These are phyloP conservation scores for Drosophila lacteicornis DNA, from an alignment of 1,140 invertebrate species.

Conservation along the genomic window DNA sequence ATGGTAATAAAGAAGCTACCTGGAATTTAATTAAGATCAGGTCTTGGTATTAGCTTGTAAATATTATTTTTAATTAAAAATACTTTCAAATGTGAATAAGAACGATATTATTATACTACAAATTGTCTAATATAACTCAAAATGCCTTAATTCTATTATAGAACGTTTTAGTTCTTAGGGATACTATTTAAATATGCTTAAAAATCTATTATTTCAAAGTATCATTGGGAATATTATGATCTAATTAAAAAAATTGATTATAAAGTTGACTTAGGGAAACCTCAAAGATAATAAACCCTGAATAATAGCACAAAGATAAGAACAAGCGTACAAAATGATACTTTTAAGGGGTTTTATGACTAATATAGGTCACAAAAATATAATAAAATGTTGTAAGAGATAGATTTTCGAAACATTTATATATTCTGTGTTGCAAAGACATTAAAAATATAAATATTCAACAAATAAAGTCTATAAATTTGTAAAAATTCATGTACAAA, in stretches of 20 bases:
- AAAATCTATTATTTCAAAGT: too few species aligned
- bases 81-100: not conserved
- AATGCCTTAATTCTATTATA: not conserved
- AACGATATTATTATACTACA: not conserved
- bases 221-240: not conserved
- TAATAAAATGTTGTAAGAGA: not conserved
- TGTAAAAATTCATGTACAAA: not conserved
- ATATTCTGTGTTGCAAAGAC: not conserved
- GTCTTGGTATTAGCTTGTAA: too few species aligned
- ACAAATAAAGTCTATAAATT: not conserved
- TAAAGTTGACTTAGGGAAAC: not conserved
- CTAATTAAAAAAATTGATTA: not conserved
- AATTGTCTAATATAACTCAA: not conserved
- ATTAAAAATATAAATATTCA: not conserved
- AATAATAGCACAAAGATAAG: not conserved
- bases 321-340: too few species aligned
- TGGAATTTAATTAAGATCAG: too few species aligned
- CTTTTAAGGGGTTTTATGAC: not conserved
- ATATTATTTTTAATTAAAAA: not conserved
- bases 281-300: not conserved
- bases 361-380: not conserved
- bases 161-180: too few species aligned
- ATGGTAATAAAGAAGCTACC: too few species aligned
- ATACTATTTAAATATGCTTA: not conserved
- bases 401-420: not conserved